A percentile compares a stretch with the other conserved stretches of the same genome.
These are phyloP conservation scores for Strigops habroptila DNA, from an alignment of 2,113 vertebrate species.

Conservation along the genomic window DNA sequence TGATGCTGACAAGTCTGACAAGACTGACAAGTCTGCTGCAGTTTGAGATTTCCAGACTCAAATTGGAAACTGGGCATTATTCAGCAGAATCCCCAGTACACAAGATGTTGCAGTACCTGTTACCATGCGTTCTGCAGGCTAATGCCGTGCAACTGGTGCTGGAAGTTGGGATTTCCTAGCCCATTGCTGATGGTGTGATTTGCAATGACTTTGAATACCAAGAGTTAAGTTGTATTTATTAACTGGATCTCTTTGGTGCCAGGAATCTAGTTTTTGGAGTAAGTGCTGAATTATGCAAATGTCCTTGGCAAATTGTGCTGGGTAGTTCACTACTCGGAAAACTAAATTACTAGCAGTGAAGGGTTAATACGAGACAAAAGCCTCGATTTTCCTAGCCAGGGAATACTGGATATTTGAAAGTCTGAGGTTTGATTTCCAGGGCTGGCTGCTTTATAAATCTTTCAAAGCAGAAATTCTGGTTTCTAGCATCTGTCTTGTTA, in stretches of 20 bases:
- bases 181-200: not conserved
- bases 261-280: slow-evolving; percentile 1
- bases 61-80: not conserved
- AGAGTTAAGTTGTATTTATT: not conserved
- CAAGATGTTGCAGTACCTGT: not conserved
- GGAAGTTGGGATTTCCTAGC: not conserved
- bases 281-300: not conserved
- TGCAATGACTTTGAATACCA: not conserved
- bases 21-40: not conserved
- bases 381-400: not conserved
- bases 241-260: not conserved
- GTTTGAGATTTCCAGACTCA: not conserved
- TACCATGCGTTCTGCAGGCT: fast-evolving
- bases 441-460: not conserved
- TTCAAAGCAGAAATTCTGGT: not conserved
- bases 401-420: not conserved
- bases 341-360: not conserved
- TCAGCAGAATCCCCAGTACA: not conserved
- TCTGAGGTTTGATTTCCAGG: not conserved
- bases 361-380: not conserved
- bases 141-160: not conserved
- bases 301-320: fast-evolving
- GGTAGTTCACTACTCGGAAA: not conserved
- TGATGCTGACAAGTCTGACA: not conserved
- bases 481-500: slow-evolving; percentile 58